Evolutionary conservation across 2,797 vertebrate species (phyloP), one percentile per base, ranked within the genome.

Genomic region (Trematomus bernacchii): DNA sequence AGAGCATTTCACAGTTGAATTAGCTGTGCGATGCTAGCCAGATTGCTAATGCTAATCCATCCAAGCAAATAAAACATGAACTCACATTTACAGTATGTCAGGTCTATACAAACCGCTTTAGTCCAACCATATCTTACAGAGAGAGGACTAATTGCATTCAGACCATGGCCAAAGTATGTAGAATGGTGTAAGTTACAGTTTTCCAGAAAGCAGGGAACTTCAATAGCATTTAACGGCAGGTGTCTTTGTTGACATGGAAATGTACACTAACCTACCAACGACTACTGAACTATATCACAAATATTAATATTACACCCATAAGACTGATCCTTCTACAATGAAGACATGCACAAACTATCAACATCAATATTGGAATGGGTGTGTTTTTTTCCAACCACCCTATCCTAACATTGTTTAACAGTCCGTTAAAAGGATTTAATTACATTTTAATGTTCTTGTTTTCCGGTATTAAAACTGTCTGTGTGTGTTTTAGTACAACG

Each of bases 401-500:
- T 30, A 33, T n/a, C 27, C 6, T n/a, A 13, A 33, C 46, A 7
- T 8, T 27, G 27, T 27, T 37, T 9, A 37, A 37, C 33, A 37
- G 33, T 37, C 8, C 6, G 7, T 37, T 9, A 37, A 37, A 37
- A 37, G 2, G 33, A 9, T 37, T 1, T 2, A 37, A 9, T 50
- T 7, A 0, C 0, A 54, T n/a, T 9, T 8, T 6, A 0, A 27
- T 65, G 0, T 11, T 23, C 61, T n/a, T 48, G 3, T 16, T 10
- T 68, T 37, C 43, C 37, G 6, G 37, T 33, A 7, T 6, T 33
- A 33, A 33, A 7, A 6, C 33, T 33, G 33, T 54, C 18, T 60
- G 16, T 73, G 21, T 85, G 19, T 76, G 33, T 67, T 70, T 23
- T 85, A 99, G 98, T 99, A 99, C 85, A 86, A 98, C 82, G 92